Evolutionary conservation across 2,888 invertebrate genomes (phyloP).

Genomic region (Pseudoips prasinana): DNA sequence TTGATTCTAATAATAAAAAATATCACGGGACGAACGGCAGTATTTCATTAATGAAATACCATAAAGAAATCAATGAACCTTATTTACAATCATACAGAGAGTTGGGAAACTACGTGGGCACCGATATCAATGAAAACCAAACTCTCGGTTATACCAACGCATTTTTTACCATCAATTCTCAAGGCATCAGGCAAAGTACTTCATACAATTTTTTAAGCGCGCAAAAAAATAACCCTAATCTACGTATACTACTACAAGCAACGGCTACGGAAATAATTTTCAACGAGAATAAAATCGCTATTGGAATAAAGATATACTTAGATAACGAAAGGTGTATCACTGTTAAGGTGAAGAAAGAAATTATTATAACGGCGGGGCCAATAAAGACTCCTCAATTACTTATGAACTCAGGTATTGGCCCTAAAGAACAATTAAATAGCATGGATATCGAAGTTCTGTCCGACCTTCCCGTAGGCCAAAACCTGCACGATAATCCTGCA

Average conservation of each 20-base stretch:
- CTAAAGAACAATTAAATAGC: constrained; percentile 46
- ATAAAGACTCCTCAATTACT: constrained; percentile 68
- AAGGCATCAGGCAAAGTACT: constrained; percentile 62
- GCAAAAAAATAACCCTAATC: constrained; percentile 40
- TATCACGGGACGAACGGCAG: constrained; percentile 60
- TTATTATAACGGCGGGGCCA: constrained; percentile 67
- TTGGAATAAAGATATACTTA: constrained; percentile 56
- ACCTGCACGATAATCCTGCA: constrained; percentile 65
- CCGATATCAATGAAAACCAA: constrained; percentile 53
- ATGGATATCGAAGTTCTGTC: constrained; percentile 50
- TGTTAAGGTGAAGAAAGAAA: constrained; percentile 56
- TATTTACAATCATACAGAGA: constrained; percentile 56
- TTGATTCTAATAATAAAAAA: constrained; percentile 20
- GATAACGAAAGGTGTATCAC: constrained; percentile 34
- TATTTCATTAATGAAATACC: constrained; percentile 48
- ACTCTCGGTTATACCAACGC: constrained; percentile 61
- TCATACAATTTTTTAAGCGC: constrained; percentile 67
- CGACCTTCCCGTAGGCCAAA: constrained; percentile 65
- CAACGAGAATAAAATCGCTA: constrained; percentile 60
- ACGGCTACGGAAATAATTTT: constrained; percentile 71
- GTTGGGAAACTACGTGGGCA: constrained; percentile 51
- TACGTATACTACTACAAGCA: constrained; percentile 62
- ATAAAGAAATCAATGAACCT: constrained; percentile 15
- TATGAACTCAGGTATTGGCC: constrained; percentile 74
- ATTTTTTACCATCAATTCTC: constrained; percentile 61